Percentiles rank a stretch among this genome's conserved stretches.
Evolutionary conservation across 2,888 invertebrate species (phyloP).

Genomic region (Pinctada fucata): DNA sequence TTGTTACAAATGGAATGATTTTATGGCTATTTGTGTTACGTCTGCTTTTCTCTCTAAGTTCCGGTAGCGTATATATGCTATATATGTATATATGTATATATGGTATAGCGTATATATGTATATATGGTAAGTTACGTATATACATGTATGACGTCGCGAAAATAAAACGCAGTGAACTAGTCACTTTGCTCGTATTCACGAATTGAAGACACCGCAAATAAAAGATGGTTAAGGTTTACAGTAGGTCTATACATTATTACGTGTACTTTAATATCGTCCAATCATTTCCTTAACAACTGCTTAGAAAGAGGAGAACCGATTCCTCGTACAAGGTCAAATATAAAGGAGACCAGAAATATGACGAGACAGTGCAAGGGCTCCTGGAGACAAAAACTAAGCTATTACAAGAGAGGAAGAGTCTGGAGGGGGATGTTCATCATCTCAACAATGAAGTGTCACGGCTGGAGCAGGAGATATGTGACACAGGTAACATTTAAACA

Average conservation of each 20-base stretch:
- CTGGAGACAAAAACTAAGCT: conserved; percentile 50
- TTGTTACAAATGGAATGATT: no score
- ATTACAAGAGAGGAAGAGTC: conserved; percentile 53
- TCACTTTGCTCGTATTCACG: no score
- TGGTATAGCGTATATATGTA: background rate
- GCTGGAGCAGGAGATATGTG: conserved; percentile 50
- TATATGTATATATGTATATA: no score
- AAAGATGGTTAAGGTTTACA: no score
- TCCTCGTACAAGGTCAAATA: conserved; percentile 51
- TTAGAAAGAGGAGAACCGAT: conserved; percentile 30
- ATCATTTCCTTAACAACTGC: conserved; percentile 29
- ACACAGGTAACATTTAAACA: conserved; percentile 55
- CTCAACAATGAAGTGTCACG: conserved; percentile 56
- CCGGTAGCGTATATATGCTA: no score
- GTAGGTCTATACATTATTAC: background rate
- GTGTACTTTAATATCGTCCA: background rate
- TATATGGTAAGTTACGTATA: background rate
- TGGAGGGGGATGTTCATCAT: conserved; percentile 53
- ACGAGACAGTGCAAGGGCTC: conserved; percentile 47
- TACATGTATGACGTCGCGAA: background rate
- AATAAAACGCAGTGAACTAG: no score
- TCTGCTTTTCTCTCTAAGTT: no score
- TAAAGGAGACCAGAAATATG: conserved; percentile 44
- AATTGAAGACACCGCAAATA: no score
- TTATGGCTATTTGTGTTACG: no score